phyloP scores from a whole-genome alignment of 2,888 invertebrate genomes.

The Cheilosia variabilis region DNA sequence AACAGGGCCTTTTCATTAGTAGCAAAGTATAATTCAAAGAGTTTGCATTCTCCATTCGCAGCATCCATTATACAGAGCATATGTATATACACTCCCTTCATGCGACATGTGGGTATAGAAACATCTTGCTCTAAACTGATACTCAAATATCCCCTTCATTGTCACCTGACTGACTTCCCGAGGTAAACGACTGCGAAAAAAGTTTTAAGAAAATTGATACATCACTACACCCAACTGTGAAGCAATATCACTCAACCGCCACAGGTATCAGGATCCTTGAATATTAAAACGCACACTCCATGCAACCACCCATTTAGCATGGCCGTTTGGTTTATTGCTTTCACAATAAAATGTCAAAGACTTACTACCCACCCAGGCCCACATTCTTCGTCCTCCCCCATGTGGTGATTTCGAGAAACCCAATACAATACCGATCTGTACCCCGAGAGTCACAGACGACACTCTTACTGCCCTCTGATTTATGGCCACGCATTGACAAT shows the following conservation, averaged over 20 bases:
- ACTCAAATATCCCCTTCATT: conserved; percentile 15
- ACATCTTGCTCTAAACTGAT: not conserved
- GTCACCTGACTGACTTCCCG: conserved; percentile 6
- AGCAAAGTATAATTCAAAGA: too few species aligned
- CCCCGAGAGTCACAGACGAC: conserved; percentile 14
- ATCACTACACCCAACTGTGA: conserved; percentile 65
- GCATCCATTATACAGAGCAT: too few species aligned
- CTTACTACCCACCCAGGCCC: conserved; percentile 26
- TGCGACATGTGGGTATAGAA: not conserved
- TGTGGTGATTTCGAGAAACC: conserved; percentile 65
- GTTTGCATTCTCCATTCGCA: too few species aligned
- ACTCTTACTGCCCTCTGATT: conserved; percentile 66
- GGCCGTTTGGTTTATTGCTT: conserved; percentile 69
- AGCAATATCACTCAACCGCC: conserved; percentile 50
- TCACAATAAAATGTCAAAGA: conserved; percentile 65
- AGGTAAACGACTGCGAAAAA: conserved; percentile 1
- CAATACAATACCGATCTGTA: conserved; percentile 49
- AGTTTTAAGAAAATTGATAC: conserved; percentile 54
- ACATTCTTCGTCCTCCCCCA: conserved; percentile 69
- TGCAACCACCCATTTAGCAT: conserved; percentile 73
- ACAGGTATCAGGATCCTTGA: conserved; percentile 58
- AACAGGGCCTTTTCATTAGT: too few species aligned
- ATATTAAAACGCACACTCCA: conserved; percentile 60
- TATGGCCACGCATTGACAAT: conserved; percentile 72
- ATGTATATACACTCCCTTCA: not conserved